phyloP scores from a whole-genome alignment of 2,888 invertebrate genomes.

The Pasiphila rectangulata region DNA sequence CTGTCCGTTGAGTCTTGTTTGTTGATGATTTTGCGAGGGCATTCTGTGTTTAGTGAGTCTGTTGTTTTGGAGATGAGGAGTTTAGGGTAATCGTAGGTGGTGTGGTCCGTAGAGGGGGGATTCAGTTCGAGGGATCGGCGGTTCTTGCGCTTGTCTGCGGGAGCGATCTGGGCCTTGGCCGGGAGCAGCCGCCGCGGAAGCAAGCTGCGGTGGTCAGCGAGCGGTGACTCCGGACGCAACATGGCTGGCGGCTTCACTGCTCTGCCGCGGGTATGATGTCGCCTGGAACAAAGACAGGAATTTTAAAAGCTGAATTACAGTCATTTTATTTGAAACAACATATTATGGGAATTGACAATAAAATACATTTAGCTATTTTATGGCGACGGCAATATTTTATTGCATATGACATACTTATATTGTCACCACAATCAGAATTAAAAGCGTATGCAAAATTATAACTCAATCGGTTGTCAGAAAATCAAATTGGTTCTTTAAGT shows the following conservation, averaged over 20 bases:
- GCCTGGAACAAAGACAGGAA: conserved; percentile 59
- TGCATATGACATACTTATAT: too few relatives aligned
- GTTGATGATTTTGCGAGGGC: conserved; percentile 66
- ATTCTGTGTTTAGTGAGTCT: conserved; percentile 73
- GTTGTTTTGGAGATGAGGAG: conserved; percentile 76
- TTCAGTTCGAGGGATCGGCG: conserved; percentile 75
- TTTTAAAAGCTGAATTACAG: neutral
- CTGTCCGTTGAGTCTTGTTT: conserved; percentile 75
- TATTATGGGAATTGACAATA: too few relatives aligned
- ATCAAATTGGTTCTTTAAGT: too few relatives aligned
- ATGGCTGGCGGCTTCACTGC: conserved; percentile 63
- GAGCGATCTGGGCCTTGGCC: conserved; percentile 71
- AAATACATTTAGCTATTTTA: too few relatives aligned
- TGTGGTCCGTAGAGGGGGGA: conserved; percentile 60
- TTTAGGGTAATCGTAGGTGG: conserved; percentile 71
- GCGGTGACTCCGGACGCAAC: conserved; percentile 78
- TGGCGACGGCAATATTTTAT: too few relatives aligned
- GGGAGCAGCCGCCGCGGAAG: conserved; percentile 72
- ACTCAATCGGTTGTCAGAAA: too few relatives aligned
- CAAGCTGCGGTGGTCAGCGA: conserved; percentile 78
- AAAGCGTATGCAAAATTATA: too few relatives aligned
- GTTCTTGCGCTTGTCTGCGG: conserved; percentile 71
- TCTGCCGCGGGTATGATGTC: conserved; percentile 59
- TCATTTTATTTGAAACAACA: too few relatives aligned
- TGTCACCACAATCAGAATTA: too few relatives aligned